These are phyloP conservation scores for Cheumatopsyche charites DNA, from an alignment of 1,140 invertebrate genomes.

Conservation along the genomic window DNA sequence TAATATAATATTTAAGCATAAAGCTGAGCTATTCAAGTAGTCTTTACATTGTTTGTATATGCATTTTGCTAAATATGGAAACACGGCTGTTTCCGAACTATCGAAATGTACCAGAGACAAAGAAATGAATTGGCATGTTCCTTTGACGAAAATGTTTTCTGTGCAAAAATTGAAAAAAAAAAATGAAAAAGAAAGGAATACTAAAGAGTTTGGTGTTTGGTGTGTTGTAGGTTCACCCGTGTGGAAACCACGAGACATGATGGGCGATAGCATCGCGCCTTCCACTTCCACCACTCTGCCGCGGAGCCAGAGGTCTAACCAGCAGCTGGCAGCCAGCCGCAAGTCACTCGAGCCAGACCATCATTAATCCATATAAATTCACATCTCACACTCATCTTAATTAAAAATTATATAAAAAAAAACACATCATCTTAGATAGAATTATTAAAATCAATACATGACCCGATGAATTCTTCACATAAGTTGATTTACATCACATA, in stretches of 20 bases:
- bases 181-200: slow-evolving; percentile 44
- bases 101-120: neutral
- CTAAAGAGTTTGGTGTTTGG: slow-evolving; percentile 64
- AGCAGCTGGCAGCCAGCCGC: slow-evolving; percentile 59
- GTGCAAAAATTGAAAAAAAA: neutral
- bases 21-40: too few relatives aligned
- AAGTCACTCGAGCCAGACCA: slow-evolving; percentile 62
- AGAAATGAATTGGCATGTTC: neutral
- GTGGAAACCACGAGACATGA: slow-evolving; percentile 86
- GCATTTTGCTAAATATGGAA: neutral
- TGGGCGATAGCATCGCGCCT: slow-evolving; percentile 52
- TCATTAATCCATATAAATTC: slow-evolving; percentile 46
- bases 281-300: slow-evolving; percentile 57
- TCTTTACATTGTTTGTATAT: neutral
- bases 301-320: slow-evolving; percentile 56
- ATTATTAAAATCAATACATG: slow-evolving; percentile 25
- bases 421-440: slow-evolving; percentile 37
- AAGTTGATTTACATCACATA: slow-evolving; percentile 12
- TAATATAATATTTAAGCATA: neutral
- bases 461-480: slow-evolving; percentile 13
- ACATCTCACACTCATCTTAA: slow-evolving; percentile 28
- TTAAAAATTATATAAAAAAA: slow-evolving; percentile 19
- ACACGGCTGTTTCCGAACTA: neutral
- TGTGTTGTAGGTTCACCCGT: slow-evolving; percentile 83
- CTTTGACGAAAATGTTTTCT: slow-evolving; percentile 6